Evolutionary conservation across 2,888 invertebrate genomes (phyloP), one percentile per base, ranked within the genome.

Genomic region (Nipponacmea schrenckii): DNA sequence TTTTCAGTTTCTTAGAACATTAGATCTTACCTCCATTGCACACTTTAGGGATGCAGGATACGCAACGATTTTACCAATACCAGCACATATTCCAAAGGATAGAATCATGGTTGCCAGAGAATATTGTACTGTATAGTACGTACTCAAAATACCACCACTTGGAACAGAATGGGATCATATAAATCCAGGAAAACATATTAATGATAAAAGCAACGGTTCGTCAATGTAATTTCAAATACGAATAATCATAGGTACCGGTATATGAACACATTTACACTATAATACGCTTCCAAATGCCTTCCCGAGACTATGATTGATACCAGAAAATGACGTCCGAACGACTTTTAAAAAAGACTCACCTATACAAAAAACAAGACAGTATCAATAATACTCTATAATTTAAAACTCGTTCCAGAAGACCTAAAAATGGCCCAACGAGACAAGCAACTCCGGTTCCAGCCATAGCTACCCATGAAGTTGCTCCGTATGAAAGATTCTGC

Each of bases 51-150:
- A 63, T 27, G 39, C 62, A 20, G 67, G 66, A 46, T 67, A 71
- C 20, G 46, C 62, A 26, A 71, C 62, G 15, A 62, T 39, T 8
- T 63, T 71, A 12, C 62, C 67, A 17, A 62, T 67, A 10, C 71
- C 71, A 27, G 44, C 46, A 27, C 66, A 27, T 1, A 71, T 46
- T 4, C 71, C 71, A 44, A 67, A 66, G 5, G 71, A 67, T 31
- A 71, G n/a, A 17, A 62, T 62, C 27, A 66, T 67, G 14, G 46
- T 20, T 20, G 45, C 5, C 3, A 67, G 26, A 20, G 46, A 62
- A 20, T 62, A 62, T 12, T 71, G 66, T 62, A 67, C 66, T 0
- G 71, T 71, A 31, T 66, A 71, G 63, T 63, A 39, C 5, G 71
- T 67, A 10, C 62, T 17, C 20, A 67, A 44, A 20, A 71, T 50